phyloP scores from a whole-genome alignment of 1,140 invertebrate species.

The Chironomus tepperi region DNA sequence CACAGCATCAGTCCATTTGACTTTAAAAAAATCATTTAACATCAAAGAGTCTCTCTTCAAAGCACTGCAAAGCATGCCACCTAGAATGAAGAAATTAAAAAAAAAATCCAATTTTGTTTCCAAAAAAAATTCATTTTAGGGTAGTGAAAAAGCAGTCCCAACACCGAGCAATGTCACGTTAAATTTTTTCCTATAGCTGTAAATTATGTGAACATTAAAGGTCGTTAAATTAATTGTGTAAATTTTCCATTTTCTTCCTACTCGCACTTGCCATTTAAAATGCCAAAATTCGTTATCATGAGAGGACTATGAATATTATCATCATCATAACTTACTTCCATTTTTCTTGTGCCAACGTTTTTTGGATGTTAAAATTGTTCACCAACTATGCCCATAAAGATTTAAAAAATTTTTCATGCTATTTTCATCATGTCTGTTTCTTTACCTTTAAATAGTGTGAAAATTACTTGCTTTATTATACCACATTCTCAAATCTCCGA shows the following conservation, averaged over 20 bases:
- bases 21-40: too few species aligned
- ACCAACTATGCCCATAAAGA: too few species aligned
- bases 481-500: neutral
- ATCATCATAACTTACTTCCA: too few species aligned
- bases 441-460: neutral
- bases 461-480: conserved; percentile 9
- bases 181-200: conserved; percentile 5
- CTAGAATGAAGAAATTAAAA: too few species aligned
- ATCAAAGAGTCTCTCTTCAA: too few species aligned
- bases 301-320: conserved; percentile 1
- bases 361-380: too few species aligned
- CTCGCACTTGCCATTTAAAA: too few species aligned
- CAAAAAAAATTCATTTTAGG: neutral
- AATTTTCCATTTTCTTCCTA: conserved; percentile 11
- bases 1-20: too few species aligned
- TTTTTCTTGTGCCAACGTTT: too few species aligned
- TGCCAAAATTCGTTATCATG: neutral
- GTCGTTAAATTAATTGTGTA: conserved; percentile 22
- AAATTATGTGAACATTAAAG: conserved; percentile 19
- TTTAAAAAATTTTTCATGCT: too few species aligned
- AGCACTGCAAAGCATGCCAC: too few species aligned
- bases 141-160: neutral
- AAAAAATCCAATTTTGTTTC: too few species aligned
- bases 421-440: neutral
- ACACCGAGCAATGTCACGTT: neutral